A percentile compares a stretch with the other conserved stretches of the same genome.
phyloP scores from a whole-genome alignment of 2,888 invertebrate genomes.

The Ashinkailepas kermadecensis region DNA sequence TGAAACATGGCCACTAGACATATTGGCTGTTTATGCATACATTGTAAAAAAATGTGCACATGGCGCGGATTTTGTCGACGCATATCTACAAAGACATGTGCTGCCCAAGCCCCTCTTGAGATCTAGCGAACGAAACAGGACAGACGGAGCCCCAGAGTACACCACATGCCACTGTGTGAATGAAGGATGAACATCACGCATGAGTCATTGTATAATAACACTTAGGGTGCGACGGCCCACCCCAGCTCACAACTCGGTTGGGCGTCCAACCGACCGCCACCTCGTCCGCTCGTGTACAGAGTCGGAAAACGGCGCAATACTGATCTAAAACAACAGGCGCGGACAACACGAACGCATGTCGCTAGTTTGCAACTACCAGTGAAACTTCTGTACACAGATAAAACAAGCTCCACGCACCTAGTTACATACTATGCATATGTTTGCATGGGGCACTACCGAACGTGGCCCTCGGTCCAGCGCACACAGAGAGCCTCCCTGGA shows the following conservation, averaged over 20 bases:
- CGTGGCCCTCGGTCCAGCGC: background rate
- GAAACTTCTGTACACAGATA: background rate
- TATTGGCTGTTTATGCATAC: constrained; percentile 12
- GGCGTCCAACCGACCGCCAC: too few species aligned
- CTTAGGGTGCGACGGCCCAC: too few species aligned
- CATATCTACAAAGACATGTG: background rate
- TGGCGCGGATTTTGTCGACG: background rate
- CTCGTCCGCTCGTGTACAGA: too few species aligned
- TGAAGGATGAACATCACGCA: background rate
- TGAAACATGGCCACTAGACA: background rate
- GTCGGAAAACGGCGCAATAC: background rate
- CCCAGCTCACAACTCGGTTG: too few species aligned
- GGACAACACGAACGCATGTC: background rate
- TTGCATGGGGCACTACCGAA: background rate
- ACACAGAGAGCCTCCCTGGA: background rate
- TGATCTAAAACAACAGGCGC: constrained; percentile 12
- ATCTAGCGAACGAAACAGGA: background rate
- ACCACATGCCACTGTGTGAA: background rate
- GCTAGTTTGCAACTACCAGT: background rate
- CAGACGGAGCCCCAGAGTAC: constrained; percentile 7
- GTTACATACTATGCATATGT: background rate
- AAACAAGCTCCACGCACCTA: background rate
- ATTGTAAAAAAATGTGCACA: background rate
- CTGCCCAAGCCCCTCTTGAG: background rate
- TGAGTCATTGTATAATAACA: too few species aligned